Evolutionary conservation across 1,140 invertebrate species (phyloP), one percentile per base, ranked within the genome.

Genomic region (Zaprionus lachaisei): DNA sequence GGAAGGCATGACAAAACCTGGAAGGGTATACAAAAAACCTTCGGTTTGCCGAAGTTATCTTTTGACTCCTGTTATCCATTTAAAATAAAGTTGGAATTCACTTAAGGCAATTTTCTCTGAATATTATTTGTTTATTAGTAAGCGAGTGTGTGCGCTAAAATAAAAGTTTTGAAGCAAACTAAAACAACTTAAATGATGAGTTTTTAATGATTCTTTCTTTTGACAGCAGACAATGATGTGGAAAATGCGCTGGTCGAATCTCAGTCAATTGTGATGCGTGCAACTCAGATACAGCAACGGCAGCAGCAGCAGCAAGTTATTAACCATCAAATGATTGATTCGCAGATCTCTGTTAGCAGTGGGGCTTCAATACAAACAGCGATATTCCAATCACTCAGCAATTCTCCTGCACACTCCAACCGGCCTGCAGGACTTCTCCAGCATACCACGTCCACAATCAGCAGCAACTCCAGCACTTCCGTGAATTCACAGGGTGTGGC

Each of bases 301-400:
- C 83, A 84, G 6, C 77, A 64, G 7, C 77, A 81, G n/a, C 72
- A 84, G 41, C 84, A 86, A 47, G 47, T 83, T 66, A 67, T 77
- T 9, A 92, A 72, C 58, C 83, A 89, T 55, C 85, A 86, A 67
- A 83, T 92, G 79, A 65, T 91, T 31, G 85, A 93, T 26, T 92
- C 91, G 1, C 92, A 92, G 76, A 82, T 81, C 57, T 93, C 91
- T 44, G 82, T 86, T 2, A 92, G 81, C 66, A 92, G 92, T 67
- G 80, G 78, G 6, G 68, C 83, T 9, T 92, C 92, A 20, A 80
- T 81, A 75, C 92, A 93, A 76, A 92, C 85, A 5, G 86, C 83
- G 5, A 61, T 93, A n/a, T 85, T 86, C 60, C 79, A 91, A 38
- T 91, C 91, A 4, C 49, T 73, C 1, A 77, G 61, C 22, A 91